Base-by-base conservation (phyloP, 1,140 invertebrate species). In the Nasonia vitripennis region DNA sequence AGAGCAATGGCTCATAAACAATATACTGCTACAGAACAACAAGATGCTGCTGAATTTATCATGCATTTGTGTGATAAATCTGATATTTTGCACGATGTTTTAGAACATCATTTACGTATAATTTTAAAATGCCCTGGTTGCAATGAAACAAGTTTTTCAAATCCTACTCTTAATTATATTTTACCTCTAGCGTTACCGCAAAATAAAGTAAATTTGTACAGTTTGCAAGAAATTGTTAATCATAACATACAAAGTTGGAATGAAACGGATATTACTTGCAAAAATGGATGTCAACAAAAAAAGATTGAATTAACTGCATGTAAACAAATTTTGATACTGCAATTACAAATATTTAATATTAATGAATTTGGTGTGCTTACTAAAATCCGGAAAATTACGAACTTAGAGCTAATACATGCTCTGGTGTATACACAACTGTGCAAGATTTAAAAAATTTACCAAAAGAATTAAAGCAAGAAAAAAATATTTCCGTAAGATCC, bases 1-100 rank as follows among this genome's bases (percentile, higher is more conserved):
- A 77, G 74, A 77, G 7, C 11, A 11, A 2, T 48, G 48, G 20
- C 41, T 9, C 74, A 77, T 48, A 2, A 77, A 2, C 37, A 77
- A 23, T 77, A 77, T 77, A 10, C 5, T 5, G 45, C 14, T 23
- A 9, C 17, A n/a, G 1, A 17, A n/a, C 41, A 77, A 45, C 41
- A 77, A 3, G 74, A 77, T 77, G 74, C n/a, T 75, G 73, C 73
- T 1, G 41, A 75, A 41, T 75, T 75, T 20, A 75, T 75, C 34
- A 75, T 41, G 14, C 34, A 75, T 75, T 12, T 37, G 4, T 41
- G 73, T 75, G 2, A 75, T n/a, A 75, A 75, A 75, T 75, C 34
- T 5, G 5, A 45, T 75, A 75, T 37, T 75, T 41, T 75, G 7
- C 12, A 45, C 0, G 34, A 31, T 45, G 4, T 45, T 41, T 37